Percentiles rank a stretch among this genome's conserved stretches.
phyloP scores from a whole-genome alignment of 2,113 vertebrate species.

The Albula goreensis region DNA sequence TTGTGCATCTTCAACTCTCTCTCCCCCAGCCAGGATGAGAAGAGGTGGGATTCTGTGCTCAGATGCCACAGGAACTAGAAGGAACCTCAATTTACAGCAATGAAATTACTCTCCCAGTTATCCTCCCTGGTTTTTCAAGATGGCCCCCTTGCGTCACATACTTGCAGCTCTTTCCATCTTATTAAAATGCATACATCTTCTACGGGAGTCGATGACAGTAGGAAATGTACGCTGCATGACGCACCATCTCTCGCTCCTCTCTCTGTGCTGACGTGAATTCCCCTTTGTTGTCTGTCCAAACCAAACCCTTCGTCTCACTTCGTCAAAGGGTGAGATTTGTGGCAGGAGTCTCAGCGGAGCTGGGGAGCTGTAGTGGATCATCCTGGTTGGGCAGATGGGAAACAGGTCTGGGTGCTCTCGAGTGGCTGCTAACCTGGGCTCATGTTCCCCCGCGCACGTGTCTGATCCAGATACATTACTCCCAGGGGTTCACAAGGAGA shows the following conservation, averaged over 20 bases:
- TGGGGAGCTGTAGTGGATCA: conserved; percentile 43
- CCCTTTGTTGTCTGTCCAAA: conserved; percentile 55
- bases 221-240: conserved; percentile 18
- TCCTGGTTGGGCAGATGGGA: conserved; percentile 43
- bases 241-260: conserved; percentile 29
- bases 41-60: conserved; percentile 54
- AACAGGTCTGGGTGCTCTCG: conserved; percentile 40
- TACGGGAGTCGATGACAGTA: conserved; percentile 27
- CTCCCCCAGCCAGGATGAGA: conserved; percentile 37
- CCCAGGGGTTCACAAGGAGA: conserved; percentile 35
- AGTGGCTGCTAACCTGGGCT: conserved; percentile 42
- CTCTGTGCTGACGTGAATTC: conserved; percentile 39
- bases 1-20: conserved; percentile 25
- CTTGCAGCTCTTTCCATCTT: background rate
- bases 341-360: conserved; percentile 36
- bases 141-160: background rate
- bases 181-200: background rate
- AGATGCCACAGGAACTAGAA: conserved; percentile 38
- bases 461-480: conserved; percentile 53
- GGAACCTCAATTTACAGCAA: background rate
- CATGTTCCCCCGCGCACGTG: conserved; percentile 40
- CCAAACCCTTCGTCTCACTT: conserved; percentile 52
- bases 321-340: conserved; percentile 42
- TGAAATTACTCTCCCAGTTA: background rate
- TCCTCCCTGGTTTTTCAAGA: background rate